A percentile compares a stretch with the other conserved stretches of the same genome.
These are phyloP conservation scores for Escarpia spicata DNA, from an alignment of 2,888 invertebrate genomes.

Conservation along the genomic window DNA sequence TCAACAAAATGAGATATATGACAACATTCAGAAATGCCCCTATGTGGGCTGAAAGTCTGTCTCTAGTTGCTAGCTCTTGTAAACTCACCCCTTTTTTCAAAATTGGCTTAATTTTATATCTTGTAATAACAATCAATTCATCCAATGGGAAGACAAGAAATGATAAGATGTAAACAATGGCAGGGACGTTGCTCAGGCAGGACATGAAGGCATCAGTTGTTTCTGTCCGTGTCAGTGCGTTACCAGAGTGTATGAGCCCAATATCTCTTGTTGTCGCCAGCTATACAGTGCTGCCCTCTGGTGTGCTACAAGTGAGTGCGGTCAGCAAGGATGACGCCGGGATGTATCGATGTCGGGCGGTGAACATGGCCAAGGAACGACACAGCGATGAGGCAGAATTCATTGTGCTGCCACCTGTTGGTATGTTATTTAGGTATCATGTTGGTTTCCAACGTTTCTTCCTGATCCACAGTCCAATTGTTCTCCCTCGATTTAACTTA, in stretches of 20 bases:
- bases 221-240: neutral
- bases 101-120: too few species aligned
- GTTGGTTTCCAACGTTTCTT: neutral
- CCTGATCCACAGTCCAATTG: neutral
- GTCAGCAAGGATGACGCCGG: neutral
- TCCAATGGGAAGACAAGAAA: too few species aligned
- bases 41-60: slow-evolving; percentile 18
- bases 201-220: neutral
- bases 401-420: neutral
- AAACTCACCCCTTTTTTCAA: neutral
- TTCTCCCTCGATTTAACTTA: neutral
- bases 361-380: neutral
- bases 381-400: neutral
- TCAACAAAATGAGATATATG: slow-evolving; percentile 36
- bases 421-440: neutral
- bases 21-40: slow-evolving; percentile 35
- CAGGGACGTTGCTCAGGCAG: too few species aligned
- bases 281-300: neutral
- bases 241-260: neutral
- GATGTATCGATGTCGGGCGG: neutral
- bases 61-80: neutral
- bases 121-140: too few species aligned
- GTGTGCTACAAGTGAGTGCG: slow-evolving; percentile 1
- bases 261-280: neutral
- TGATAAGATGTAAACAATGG: too few species aligned